These are phyloP conservation scores for Globodera rostochiensis DNA, from an alignment of 1,140 invertebrate genomes.

Conservation along the genomic window DNA sequence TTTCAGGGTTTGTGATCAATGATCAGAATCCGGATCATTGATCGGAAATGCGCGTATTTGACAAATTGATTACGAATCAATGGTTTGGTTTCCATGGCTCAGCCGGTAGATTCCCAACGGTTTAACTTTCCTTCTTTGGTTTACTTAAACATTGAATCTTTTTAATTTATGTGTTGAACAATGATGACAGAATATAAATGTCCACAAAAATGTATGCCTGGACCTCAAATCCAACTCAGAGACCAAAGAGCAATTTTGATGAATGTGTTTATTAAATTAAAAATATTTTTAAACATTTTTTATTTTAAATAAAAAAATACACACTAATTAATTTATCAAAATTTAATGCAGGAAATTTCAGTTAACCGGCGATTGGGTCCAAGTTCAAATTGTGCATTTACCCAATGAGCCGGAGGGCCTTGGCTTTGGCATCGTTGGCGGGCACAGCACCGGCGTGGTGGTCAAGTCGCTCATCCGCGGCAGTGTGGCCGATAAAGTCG, in stretches of 20 bases:
- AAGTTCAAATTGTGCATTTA: conserved; percentile 62
- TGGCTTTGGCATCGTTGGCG: conserved; percentile 93
- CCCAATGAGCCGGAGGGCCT: conserved; percentile 55
- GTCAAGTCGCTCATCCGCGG: conserved; percentile 91
- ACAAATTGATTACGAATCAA: not conserved
- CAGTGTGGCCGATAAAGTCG: conserved; percentile 84
- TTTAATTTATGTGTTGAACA: not conserved
- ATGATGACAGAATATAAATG: not conserved
- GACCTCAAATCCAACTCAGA: conserved; percentile 20
- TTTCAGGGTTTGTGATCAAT: not conserved
- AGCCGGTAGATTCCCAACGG: not conserved
- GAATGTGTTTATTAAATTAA: conserved; percentile 17
- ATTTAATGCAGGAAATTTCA: conserved; percentile 29
- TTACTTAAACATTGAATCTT: not conserved
- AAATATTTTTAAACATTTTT: conserved; percentile 6
- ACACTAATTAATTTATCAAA: not conserved
- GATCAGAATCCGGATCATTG: too few species aligned
- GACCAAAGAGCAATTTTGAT: conserved; percentile 9
- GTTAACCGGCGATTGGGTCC: conserved; percentile 63
- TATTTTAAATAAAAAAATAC: not conserved
- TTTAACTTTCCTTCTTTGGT: not conserved
- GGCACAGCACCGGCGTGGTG: conserved; percentile 90
- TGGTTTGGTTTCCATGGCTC: not conserved
- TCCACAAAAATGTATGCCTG: conserved; percentile 3
- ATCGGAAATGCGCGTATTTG: not conserved